Conservation (phyloP, 2,888 invertebrate genomes). For the Chromoteleia sp. region DNA sequence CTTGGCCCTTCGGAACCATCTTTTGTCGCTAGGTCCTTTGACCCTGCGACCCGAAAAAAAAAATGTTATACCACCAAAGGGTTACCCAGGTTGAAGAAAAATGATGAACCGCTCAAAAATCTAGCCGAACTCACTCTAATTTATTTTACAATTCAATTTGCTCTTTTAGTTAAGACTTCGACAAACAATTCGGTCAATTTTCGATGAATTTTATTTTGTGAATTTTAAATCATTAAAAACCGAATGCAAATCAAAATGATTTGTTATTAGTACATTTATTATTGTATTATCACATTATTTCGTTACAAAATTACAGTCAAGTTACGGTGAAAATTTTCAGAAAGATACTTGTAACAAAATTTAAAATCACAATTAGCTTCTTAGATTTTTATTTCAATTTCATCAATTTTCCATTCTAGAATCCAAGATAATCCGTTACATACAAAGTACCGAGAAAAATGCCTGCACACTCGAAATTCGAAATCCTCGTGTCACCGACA, state of each 20-base stretch:
- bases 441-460: conserved; percentile 2
- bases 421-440: neutral
- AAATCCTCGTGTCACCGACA: neutral
- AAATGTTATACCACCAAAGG: conserved; percentile 53
- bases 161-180: conserved; percentile 2
- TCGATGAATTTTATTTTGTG: neutral
- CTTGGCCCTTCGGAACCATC: conserved; percentile 59
- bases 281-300: too few species aligned
- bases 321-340: too few species aligned
- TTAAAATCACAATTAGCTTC: too few species aligned
- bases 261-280: too few species aligned
- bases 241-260: too few species aligned
- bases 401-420: too few species aligned
- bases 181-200: neutral
- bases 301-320: too few species aligned
- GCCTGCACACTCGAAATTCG: conserved; percentile 3
- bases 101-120: conserved; percentile 40
- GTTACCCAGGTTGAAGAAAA: conserved; percentile 55
- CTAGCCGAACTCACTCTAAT: conserved; percentile 4
- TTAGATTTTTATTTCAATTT: too few species aligned
- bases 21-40: conserved; percentile 68
- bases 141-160: conserved; percentile 51
- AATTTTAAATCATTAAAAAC: too few species aligned
- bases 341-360: too few species aligned
- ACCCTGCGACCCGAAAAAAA: conserved; percentile 55